Evolutionary conservation across 1,140 invertebrate genomes (phyloP), one percentile per base, ranked within the genome.

Genomic region (Papilio polyxenes): DNA sequence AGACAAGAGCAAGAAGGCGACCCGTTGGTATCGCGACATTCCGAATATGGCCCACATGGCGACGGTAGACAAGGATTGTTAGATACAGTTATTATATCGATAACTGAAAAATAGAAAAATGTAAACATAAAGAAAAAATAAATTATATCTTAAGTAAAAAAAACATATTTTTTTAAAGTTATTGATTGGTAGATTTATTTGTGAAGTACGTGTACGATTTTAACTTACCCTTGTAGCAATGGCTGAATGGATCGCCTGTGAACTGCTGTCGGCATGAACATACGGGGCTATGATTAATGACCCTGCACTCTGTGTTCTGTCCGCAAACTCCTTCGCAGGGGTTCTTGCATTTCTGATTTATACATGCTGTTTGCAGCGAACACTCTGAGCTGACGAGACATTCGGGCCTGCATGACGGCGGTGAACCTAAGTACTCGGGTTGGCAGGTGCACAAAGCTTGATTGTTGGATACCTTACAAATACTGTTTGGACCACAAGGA

Each of bases 401-500:
- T 88, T 96, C 95, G 6, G 95, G 95, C 82, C 95, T 90, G 88
- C 96, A 96, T 62, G 89, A 87, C 49, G 92, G 95, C 53, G 95
- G 95, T 83, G 92, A 90, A 59, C 92, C 94, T 17, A 94, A 82
- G 85, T 95, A 95, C 80, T 95, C 95, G 10, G 91, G 85, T 65
- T 94, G 88, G 89, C 96, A 97, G n/a, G 95, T 96, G 89, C 97
- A 98, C 4, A 96, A 96, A 6, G 97, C 96, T 91, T 96, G 95
- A 69, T 94, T 93, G 86, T 97, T 96, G 48, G 95, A 95, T 86
- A 96, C 95, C 86, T 96, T 95, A 91, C 97, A 97, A 84, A 96
- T 92, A 87, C 96, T 96, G 88, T 97, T 96, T 23, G 96, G 95
- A 40, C 98, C 98, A 91, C 97, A 98, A 5, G 97, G 97, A 23